Base-by-base conservation (phyloP, 1,140 invertebrate genomes). In the Scaptomyza hsui region DNA sequence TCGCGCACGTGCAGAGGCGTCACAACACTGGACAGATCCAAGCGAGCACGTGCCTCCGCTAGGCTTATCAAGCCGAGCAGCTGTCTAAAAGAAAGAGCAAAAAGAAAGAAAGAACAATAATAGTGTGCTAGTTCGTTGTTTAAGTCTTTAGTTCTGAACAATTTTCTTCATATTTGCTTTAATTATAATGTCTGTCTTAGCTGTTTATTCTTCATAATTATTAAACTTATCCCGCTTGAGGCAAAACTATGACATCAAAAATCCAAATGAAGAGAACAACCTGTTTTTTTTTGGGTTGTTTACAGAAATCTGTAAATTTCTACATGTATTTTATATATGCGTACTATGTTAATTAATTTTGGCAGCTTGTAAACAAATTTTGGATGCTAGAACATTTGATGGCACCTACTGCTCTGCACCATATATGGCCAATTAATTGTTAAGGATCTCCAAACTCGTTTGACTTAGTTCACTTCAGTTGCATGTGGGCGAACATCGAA, bases 41-140 rank as follows among this genome's bases (percentile, higher is more conserved):
- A 85, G 80, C 97, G 95, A 5, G 97, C 97, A 91, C 97, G 92
- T 16, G 97, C 97, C 95, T 98, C 95, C 10, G 97, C 96, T 1
- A 99, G 92, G 85, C 97, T 92, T 35, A 98, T 96, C 45, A 99
- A 93, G 5, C 97, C 97, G 3, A 78, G 51, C 41, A 86, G 48
- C 55, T 86, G 82, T 0, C 82, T 86, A 15, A 13, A 61, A 60
- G 16, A 44, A 67, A 44, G 45, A 44, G 18, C 13, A 9, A n/a
- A 10, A 39, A 15, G 3, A 39, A 18, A 26, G 16, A 18, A 19
- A 16, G 6, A 41, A 5, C 12, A 21, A 21, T 24, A 39, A 13
- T 53, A 10, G 9, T 12, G 26, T 49, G 15, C 5, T 83, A 83
- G 80, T 83, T 83, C 67, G 79, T 65, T 62, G 72, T 18, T 41